These are phyloP conservation scores for Willisornis vidua DNA, from an alignment of 2,113 vertebrate genomes.

Conservation along the genomic window DNA sequence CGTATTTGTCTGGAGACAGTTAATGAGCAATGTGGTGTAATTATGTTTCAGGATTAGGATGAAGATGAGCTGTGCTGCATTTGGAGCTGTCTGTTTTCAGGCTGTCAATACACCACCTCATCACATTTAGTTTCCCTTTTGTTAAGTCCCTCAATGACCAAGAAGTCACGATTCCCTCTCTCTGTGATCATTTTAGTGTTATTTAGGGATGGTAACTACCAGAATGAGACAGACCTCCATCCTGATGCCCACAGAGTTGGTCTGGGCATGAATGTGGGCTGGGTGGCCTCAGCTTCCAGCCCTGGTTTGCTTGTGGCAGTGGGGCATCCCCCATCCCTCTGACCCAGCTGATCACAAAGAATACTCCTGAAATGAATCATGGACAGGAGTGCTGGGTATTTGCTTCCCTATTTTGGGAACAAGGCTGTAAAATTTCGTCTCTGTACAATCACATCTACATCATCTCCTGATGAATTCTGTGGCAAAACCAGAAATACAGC, in stretches of 20 bases:
- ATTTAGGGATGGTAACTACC: background rate
- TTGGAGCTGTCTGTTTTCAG: conserved; percentile 15
- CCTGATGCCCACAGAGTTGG: background rate
- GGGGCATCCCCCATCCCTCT: background rate
- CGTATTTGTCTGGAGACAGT: conserved; percentile 11
- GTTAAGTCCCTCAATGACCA: background rate
- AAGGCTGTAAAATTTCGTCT: background rate
- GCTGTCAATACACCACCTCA: background rate
- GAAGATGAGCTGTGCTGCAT: conserved; percentile 1
- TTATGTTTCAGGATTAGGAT: conserved; percentile 23
- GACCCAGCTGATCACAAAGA: background rate
- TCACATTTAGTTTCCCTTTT: background rate
- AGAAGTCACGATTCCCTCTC: background rate
- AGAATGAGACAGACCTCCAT: background rate
- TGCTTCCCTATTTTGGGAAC: background rate
- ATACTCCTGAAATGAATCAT: background rate
- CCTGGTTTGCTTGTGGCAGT: background rate
- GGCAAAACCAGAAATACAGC: background rate
- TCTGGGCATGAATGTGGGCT: background rate
- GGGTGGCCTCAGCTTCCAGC: background rate
- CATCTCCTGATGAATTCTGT: background rate
- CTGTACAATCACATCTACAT: background rate
- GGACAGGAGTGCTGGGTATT: background rate
- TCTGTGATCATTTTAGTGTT: background rate
- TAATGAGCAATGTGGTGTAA: conserved; percentile 36